phyloP scores from a whole-genome alignment of 64 coral and sea anemone species.

The Actinia tenebrosa region DNA sequence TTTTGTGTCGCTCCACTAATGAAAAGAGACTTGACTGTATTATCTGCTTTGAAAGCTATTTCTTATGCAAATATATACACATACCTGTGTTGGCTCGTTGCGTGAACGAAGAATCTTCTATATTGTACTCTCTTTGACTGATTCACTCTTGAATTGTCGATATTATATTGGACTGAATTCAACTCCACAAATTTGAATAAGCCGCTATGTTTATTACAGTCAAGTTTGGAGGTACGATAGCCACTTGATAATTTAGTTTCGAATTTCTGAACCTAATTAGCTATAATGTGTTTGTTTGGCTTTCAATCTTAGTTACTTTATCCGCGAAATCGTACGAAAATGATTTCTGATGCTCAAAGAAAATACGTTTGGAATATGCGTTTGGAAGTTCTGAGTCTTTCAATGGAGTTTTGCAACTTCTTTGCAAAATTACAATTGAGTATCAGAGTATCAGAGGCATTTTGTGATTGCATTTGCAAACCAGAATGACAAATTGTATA shows the following conservation, averaged over 20 bases:
- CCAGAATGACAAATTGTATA: too few relatives aligned
- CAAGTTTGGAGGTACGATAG: not conserved
- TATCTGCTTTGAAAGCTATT: not conserved
- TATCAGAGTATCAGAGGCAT: too few relatives aligned
- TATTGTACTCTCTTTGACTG: not conserved
- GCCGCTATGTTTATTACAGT: not conserved
- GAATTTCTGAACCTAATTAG: not conserved
- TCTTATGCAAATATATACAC: not conserved
- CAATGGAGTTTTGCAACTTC: too few relatives aligned
- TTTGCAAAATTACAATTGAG: too few relatives aligned
- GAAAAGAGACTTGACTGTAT: not conserved
- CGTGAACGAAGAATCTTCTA: too few relatives aligned
- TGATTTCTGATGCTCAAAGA: not conserved
- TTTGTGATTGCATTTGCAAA: too few relatives aligned
- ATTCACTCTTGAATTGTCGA: not conserved
- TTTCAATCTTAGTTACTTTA: not conserved
- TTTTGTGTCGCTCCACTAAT: constrained; percentile 10
- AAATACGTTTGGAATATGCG: not conserved
- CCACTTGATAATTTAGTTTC: not conserved
- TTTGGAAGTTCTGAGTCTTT: too few relatives aligned
- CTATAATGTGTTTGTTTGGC: constrained; percentile 2
- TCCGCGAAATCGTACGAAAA: not conserved
- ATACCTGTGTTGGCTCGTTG: not conserved
- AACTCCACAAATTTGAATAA: not conserved
- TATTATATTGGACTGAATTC: not conserved